Conservation (phyloP, 2,797 vertebrate genomes). For the Liparis tanakae region DNA sequence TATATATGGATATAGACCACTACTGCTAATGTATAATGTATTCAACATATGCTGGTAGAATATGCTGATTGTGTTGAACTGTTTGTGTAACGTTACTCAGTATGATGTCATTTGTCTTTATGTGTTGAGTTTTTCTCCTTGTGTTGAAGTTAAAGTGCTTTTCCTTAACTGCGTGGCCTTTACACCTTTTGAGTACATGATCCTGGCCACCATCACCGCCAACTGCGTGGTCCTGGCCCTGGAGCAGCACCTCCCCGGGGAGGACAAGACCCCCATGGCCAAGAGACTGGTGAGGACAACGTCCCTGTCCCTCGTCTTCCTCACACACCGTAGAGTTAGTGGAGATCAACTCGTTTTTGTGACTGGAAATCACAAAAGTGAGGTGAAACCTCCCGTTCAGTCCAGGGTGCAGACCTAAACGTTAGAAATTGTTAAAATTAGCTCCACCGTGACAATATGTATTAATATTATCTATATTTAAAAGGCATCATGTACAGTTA, state of each 20-base stretch:
- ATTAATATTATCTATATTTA: no score
- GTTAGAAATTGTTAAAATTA: background rate
- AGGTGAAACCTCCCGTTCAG: no score
- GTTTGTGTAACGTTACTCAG: background rate
- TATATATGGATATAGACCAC: no score
- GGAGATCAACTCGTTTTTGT: no score
- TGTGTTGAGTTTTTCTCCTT: conserved; percentile 13
- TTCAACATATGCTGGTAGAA: background rate
- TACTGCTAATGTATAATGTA: background rate
- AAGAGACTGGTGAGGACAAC: conserved; percentile 91
- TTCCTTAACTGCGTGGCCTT: conserved; percentile 86
- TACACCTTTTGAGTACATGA: conserved; percentile 99
- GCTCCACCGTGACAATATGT: background rate
- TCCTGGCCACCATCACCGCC: conserved; percentile 97
- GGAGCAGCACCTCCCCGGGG: conserved; percentile 97
- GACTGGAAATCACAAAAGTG: no score
- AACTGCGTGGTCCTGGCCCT: conserved; percentile 97
- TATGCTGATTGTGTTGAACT: background rate
- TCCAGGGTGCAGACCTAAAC: no score
- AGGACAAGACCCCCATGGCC: conserved; percentile 99
- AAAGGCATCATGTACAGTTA: no score
- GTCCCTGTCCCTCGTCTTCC: conserved; percentile 25
- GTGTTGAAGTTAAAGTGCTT: conserved; percentile 24
- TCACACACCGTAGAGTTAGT: background rate
- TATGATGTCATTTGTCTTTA: background rate